Conservation (phyloP, 2,113 vertebrate genomes). For the Pitta sordida region DNA sequence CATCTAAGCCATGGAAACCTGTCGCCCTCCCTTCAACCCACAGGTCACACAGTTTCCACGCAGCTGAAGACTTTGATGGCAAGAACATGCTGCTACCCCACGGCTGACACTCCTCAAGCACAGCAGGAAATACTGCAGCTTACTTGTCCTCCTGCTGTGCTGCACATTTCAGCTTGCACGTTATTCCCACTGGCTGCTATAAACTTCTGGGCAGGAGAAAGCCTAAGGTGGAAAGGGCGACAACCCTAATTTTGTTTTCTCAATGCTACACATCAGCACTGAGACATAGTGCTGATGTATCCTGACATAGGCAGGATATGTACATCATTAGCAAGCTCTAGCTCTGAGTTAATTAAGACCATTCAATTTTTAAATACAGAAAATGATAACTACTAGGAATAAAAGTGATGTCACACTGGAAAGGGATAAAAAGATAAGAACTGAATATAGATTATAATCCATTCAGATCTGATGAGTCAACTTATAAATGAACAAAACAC, state of each 20-base stretch:
- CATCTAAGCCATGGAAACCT: background rate
- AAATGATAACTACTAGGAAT: background rate
- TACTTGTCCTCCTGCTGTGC: background rate
- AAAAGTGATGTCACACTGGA: background rate
- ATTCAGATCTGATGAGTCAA: background rate
- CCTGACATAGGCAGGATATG: background rate
- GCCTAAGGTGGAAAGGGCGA: background rate
- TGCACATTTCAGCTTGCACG: background rate
- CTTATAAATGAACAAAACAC: background rate
- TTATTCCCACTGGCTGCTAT: background rate
- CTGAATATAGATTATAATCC: background rate
- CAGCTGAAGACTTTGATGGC: background rate
- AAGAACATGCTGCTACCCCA: background rate
- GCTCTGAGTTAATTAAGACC: background rate
- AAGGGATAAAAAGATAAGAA: background rate
- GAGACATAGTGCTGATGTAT: background rate
- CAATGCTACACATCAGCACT: background rate
- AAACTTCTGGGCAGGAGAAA: background rate
- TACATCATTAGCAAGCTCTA: background rate
- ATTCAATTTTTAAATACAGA: background rate
- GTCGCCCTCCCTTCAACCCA: background rate
- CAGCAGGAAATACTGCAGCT: background rate
- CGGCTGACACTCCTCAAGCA: fast-evolving
- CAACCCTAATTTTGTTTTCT: background rate
- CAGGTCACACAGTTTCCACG: background rate